Base-by-base conservation (phyloP, 2,888 invertebrate species). In the Adelphocoris suturalis region DNA sequence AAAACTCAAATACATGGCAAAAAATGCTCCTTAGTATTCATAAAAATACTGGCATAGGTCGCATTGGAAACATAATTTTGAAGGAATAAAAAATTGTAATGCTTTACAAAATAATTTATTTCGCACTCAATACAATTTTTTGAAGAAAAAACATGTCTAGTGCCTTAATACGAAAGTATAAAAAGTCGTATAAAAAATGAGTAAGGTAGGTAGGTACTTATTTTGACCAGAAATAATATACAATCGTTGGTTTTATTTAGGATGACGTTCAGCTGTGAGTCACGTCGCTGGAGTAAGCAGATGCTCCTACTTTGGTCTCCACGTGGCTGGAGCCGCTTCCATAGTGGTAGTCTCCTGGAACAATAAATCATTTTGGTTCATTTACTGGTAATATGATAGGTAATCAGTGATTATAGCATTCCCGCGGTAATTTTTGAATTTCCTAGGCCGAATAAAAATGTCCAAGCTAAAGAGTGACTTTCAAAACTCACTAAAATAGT, bases 241-340 rank as follows among this genome's bases (percentile, higher is more conserved):
- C 23, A n/a, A 16, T 76, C 48, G 86, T 14, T 75, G 68, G 75
- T 47, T 23, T 85, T 3, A n/a, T n/a, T 16, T 48, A 0, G 37
- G 12, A 37, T 0, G 14, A n/a, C 0, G 37, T 3, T 88, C 87
- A 91, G 19, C 89, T 90, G 90, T 91, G 91, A 68, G 89, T 90
- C 23, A 91, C 90, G 16, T 87, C 89, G 84, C 90, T 90, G 16
- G 90, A 76, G 90, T 90, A 91, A 0, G 90, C 52, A 5, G 90
- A 81, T 2, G 89, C 61, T 47, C 90, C 90, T 48, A 89, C 87
- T 87, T 91, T 91, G 68, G 90, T 90, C 76, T 91, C 91, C 48
- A 90, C 90, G 90, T 91, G 90, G 48, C 91, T 91, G 75, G 91
- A 91, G 28, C 92, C 91, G 90, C 78, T 61, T 4, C 86, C 90